Conservation (phyloP, 2,113 vertebrate genomes). For the Otis tarda region DNA sequence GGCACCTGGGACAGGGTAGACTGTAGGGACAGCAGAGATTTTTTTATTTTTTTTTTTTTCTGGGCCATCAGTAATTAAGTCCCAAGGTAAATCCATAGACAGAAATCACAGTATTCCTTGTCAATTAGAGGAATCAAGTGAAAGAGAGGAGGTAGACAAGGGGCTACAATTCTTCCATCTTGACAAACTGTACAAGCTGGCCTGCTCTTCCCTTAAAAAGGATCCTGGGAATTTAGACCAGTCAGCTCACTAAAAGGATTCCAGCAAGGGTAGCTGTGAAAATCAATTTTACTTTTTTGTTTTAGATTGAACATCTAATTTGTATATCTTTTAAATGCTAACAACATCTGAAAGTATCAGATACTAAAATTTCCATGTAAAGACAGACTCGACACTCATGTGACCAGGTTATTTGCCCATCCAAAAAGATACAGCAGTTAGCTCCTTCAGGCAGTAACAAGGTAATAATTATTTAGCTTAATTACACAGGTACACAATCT, state of each 20-base stretch:
- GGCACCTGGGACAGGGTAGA: neutral
- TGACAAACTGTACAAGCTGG: neutral
- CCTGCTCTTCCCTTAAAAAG: neutral
- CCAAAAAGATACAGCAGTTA: neutral
- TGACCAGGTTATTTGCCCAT: neutral
- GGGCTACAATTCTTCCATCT: neutral
- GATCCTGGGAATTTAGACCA: neutral
- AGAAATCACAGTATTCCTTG: neutral
- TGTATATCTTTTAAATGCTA: neutral
- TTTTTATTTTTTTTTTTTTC: neutral
- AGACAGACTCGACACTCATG: fast-evolving
- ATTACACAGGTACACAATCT: neutral
- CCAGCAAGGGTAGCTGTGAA: neutral
- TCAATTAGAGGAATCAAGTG: neutral
- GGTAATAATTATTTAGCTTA: neutral
- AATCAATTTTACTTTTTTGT: neutral
- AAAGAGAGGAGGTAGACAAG: neutral
- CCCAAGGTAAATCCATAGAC: neutral
- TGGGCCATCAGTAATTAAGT: neutral
- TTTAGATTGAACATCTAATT: neutral
- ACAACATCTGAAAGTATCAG: neutral
- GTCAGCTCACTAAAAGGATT: neutral
- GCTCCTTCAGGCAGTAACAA: neutral
- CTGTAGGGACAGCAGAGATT: neutral
- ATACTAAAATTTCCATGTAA: neutral